phyloP scores from a whole-genome alignment of 2,888 invertebrate species.

The Seira musarum region DNA sequence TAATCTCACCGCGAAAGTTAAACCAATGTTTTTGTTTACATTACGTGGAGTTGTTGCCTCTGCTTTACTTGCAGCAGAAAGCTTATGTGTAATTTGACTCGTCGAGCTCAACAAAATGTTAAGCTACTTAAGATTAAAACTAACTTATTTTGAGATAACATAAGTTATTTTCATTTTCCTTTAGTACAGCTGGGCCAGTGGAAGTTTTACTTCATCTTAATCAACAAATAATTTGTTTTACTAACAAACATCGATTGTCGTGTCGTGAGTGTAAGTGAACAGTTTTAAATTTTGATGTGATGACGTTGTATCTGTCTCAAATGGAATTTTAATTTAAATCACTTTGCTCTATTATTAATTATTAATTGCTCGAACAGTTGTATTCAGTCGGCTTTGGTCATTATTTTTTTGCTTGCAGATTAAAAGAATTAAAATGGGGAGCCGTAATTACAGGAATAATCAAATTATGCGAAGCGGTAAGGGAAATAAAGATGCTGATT shows the following conservation, averaged over 20 bases:
- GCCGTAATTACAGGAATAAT: conserved; percentile 17
- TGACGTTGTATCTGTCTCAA: neutral
- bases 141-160: too few relatives aligned
- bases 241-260: too few relatives aligned
- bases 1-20: neutral
- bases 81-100: neutral
- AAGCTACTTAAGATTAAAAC: too few relatives aligned
- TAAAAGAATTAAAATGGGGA: conserved; percentile 31
- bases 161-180: neutral
- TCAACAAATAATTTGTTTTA: too few relatives aligned
- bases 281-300: neutral
- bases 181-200: too few relatives aligned
- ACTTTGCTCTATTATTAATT: neutral
- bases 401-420: neutral
- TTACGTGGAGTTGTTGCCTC: neutral
- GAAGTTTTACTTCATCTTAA: too few relatives aligned
- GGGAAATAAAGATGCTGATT: neutral
- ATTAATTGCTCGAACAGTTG: neutral
- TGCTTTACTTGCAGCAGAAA: neutral
- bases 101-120: neutral
- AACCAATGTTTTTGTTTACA: neutral
- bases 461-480: conserved; percentile 42
- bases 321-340: neutral
- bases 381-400: neutral
- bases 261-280: neutral